These are phyloP conservation scores for Meteorus colon DNA, from an alignment of 2,888 invertebrate genomes.

Conservation along the genomic window DNA sequence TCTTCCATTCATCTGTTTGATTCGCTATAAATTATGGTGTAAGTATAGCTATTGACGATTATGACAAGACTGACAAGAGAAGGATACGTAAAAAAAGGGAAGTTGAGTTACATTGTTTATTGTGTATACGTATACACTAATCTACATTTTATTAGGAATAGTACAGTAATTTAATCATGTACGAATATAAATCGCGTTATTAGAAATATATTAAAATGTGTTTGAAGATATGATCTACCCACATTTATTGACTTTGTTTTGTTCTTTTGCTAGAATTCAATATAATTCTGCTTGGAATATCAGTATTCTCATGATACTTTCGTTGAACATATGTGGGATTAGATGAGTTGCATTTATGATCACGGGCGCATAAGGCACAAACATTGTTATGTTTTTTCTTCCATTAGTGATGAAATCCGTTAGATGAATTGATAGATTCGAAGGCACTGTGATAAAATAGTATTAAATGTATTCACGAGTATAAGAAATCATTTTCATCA, in stretches of 20 bases:
- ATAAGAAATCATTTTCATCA: constrained; percentile 61
- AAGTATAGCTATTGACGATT: neutral
- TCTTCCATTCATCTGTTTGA: neutral
- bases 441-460: constrained; percentile 37
- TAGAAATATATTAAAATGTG: constrained; percentile 19
- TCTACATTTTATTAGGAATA: neutral
- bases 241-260: neutral
- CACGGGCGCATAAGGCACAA: constrained; percentile 6
- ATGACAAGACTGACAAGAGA: constrained; percentile 13
- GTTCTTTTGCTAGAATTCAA: neutral
- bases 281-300: neutral
- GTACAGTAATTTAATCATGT: constrained; percentile 17
- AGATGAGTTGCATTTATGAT: neutral
- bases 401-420: neutral
- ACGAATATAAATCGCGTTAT: neutral
- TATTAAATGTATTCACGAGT: neutral
- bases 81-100: neutral
- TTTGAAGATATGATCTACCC: neutral
- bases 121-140: neutral
- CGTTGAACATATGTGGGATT: neutral
- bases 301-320: neutral
- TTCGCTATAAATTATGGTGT: neutral
- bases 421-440: constrained; percentile 12
- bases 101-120: neutral
- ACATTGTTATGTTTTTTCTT: neutral